Evolutionary conservation across 1,140 invertebrate genomes (phyloP), one percentile per base, ranked within the genome.

Genomic region (Drosophila asahinai): DNA sequence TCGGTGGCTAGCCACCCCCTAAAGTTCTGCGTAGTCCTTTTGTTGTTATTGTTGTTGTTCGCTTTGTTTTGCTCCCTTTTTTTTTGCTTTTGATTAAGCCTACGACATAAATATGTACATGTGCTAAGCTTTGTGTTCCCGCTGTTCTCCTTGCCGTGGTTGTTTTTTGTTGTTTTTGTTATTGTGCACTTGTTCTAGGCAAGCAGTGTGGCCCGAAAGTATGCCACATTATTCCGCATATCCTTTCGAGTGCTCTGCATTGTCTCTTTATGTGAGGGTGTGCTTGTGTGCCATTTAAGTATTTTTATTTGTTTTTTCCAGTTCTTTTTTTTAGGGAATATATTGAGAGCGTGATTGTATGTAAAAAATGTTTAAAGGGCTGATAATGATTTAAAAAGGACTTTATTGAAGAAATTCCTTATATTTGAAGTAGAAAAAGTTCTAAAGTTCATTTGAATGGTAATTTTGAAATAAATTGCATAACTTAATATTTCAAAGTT

Each of bases 211-310:
- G 40, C 76, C 45, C 30, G 45, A 72, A 79, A 72, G 76, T 79
- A 79, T 79, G 76, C 66, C 76, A 79, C 51, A 79, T 70, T 70
- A 78, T 78, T 75, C 59, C 51, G 49, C 58, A 75, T 77, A 77
- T 77, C 72, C 72, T 76, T 76, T 65, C 52, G 45, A 76, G 65
- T 25, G 59, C 65, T 42, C 48, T 70, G 54, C 60, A 65, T 80
- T 80, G 48, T 80, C 63, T 51, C 17, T 38, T 36, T 33, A 11
- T 67, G 19, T 6, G 52, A 15, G 36, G 3, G 54, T 55, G 11
- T 19, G 30, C 52, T 19, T 40, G 22, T 66, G 22, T 48, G 25
- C 22, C 14, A 58, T 42, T 49, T 51, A 36, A 25, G 14, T 15
- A n/a, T 25, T 33, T 43, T 27, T 68, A 36, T 59, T 43, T 19